phyloP scores from a whole-genome alignment of 2,797 vertebrate genomes.

The Lepilemur septentrionalis region DNA sequence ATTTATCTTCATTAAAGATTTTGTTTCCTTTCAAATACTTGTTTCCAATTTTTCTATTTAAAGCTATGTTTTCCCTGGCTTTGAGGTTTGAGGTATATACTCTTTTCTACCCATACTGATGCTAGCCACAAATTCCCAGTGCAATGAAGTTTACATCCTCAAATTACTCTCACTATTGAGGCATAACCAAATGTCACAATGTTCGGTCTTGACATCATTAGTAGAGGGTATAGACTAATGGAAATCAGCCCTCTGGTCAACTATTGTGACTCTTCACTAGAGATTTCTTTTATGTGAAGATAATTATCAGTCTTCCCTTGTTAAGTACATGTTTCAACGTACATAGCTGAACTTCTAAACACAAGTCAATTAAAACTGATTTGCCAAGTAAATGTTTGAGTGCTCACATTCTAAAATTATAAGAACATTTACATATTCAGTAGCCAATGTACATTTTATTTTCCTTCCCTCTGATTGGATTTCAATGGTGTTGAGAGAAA shows the following conservation, averaged over 20 bases:
- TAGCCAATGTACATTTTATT: not conserved
- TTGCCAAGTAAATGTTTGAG: not conserved
- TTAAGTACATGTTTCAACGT: constrained; percentile 21
- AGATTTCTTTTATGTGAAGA: constrained; percentile 31
- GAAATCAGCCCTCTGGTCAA: constrained; percentile 17
- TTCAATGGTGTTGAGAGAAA: not conserved
- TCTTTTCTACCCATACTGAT: not conserved
- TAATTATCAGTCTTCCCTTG: constrained; percentile 36
- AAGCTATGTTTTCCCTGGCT: not conserved
- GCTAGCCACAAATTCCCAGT: constrained; percentile 20
- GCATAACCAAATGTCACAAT: constrained; percentile 4
- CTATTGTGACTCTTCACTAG: not conserved
- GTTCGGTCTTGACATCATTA: constrained; percentile 15
- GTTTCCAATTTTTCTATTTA: constrained; percentile 57
- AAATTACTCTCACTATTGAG: constrained; percentile 5
- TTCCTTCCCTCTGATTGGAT: not conserved
- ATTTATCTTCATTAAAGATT: constrained; percentile 76
- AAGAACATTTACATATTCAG: not conserved
- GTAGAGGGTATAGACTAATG: not conserved
- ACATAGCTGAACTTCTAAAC: constrained; percentile 34
- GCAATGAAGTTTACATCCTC: not conserved
- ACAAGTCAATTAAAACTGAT: constrained; percentile 35
- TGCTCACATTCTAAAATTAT: constrained; percentile 6
- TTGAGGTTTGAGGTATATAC: constrained; percentile 46
- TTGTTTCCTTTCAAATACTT: constrained; percentile 58